Conservation (phyloP, 1,140 invertebrate genomes). For the Brachionus calyciflorus region DNA sequence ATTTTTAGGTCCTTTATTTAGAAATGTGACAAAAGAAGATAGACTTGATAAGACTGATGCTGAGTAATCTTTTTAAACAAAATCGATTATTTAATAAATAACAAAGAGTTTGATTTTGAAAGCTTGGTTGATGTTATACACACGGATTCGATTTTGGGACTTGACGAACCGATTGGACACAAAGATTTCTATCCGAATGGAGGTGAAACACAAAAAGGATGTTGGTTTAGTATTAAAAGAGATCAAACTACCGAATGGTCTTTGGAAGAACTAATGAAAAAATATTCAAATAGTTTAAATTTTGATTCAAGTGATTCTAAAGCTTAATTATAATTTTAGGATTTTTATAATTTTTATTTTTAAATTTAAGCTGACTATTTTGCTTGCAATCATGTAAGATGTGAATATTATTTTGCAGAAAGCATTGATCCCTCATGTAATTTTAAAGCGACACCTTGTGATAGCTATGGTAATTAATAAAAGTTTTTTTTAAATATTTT, state of each 20-base stretch:
- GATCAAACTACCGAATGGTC: constrained; percentile 1
- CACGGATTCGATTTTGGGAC: constrained; percentile 71
- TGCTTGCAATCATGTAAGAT: constrained; percentile 17
- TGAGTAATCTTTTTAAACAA: constrained; percentile 64
- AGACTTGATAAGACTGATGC: constrained; percentile 80
- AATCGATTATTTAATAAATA: not conserved
- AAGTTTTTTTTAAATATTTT: not conserved
- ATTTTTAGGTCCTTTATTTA: constrained; percentile 33
- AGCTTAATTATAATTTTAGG: not conserved
- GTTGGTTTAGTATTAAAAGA: constrained; percentile 6
- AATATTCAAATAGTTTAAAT: constrained; percentile 26
- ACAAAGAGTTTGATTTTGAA: not conserved
- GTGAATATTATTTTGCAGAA: constrained; percentile 32
- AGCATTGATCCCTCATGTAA: not conserved
- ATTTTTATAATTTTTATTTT: not conserved
- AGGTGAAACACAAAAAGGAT: constrained; percentile 63
- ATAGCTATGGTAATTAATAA: constrained; percentile 8
- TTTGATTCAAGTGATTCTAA: not conserved
- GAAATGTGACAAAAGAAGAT: constrained; percentile 73
- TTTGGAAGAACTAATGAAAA: not conserved
- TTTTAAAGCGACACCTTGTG: not conserved
- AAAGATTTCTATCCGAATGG: constrained; percentile 53
- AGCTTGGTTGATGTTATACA: constrained; percentile 86
- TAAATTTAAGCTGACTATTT: not conserved
- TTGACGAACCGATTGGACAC: constrained; percentile 64